Conservation (phyloP, 37 sponge, comb jelly and placozoan species). For the Ephydatia muelleri region DNA sequence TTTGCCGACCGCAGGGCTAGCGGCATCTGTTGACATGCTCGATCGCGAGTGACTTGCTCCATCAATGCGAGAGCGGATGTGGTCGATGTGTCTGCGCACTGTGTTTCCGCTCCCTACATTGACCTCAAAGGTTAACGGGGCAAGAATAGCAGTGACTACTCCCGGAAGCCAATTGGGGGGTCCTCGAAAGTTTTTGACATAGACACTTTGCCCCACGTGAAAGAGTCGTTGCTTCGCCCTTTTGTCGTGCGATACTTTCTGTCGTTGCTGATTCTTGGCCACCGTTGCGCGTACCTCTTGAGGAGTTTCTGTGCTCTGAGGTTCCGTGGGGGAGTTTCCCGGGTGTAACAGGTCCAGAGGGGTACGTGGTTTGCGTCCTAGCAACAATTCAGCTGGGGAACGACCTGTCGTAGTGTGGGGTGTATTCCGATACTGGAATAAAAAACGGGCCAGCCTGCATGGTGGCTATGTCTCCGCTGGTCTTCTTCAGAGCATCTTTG, state of each 20-base stretch:
- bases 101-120: neutral
- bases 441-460: conserved; percentile 19
- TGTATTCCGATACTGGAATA: conserved; percentile 34
- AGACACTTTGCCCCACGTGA: neutral
- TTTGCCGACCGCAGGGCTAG: too few relatives aligned
- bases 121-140: neutral
- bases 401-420: conserved; percentile 21
- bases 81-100: neutral
- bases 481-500: conserved; percentile 26
- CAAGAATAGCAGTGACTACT: neutral
- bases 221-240: neutral
- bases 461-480: conserved; percentile 3
- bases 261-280: neutral
- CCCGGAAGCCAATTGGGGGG: neutral
- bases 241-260: neutral
- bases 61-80: neutral
- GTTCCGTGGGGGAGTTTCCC: neutral
- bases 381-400: conserved; percentile 34
- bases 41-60: too few relatives aligned
- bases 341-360: conserved; percentile 10
- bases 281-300: neutral
- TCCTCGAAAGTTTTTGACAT: neutral
- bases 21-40: too few relatives aligned
- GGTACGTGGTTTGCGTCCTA: conserved; percentile 31
- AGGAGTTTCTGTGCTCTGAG: neutral